These are phyloP conservation scores for Pygoscelis adeliae DNA, from an alignment of 2,113 vertebrate species.

Conservation along the genomic window DNA sequence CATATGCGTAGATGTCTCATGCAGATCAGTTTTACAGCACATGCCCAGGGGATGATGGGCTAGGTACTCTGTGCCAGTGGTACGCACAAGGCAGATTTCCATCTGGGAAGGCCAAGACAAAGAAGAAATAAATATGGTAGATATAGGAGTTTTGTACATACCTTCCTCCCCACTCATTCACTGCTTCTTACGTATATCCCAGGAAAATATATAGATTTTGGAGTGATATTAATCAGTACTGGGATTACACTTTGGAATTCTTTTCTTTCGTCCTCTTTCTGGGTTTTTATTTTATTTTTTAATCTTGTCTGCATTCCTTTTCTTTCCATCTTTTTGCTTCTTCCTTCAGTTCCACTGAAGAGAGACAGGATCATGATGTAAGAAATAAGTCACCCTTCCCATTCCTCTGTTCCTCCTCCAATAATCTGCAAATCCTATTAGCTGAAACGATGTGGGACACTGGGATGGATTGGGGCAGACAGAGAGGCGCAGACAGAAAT, in stretches of 20 bases:
- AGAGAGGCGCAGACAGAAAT: background rate
- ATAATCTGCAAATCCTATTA: constrained; percentile 22
- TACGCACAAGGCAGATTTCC: background rate
- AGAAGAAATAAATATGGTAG: background rate
- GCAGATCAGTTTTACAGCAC: background rate
- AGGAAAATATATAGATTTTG: background rate
- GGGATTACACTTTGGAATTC: background rate
- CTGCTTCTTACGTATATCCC: background rate
- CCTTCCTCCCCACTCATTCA: background rate
- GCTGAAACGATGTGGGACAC: background rate
- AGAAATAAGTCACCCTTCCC: background rate
- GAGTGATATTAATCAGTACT: background rate
- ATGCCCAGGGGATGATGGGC: background rate
- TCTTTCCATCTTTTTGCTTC: background rate
- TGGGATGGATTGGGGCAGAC: background rate
- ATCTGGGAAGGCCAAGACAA: background rate
- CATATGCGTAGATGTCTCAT: background rate
- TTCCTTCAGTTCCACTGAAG: background rate
- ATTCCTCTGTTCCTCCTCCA: background rate
- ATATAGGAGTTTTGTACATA: background rate
- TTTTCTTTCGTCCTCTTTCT: background rate
- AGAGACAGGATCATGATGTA: background rate
- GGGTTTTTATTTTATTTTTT: background rate
- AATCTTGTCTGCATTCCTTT: background rate
- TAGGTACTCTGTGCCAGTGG: background rate